Percentiles rank a stretch among this genome's conserved stretches.
Conservation (phyloP, 2,797 vertebrate species). For the Lemur catta region DNA sequence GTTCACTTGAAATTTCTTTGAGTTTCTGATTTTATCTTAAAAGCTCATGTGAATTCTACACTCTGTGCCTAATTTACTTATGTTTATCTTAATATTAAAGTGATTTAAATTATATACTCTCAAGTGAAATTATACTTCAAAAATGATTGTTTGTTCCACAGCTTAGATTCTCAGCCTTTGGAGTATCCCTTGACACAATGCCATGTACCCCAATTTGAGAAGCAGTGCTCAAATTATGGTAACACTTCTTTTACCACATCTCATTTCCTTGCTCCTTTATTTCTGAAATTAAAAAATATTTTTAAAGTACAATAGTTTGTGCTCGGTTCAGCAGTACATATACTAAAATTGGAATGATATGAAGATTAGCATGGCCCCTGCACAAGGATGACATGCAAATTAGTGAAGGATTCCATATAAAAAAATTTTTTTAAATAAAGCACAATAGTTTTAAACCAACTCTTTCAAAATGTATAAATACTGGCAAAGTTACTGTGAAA, state of each 20-base stretch:
- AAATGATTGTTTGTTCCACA: conserved; percentile 1
- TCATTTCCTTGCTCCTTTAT: conserved; percentile 22
- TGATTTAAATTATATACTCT: conserved; percentile 33
- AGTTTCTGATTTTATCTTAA: conserved; percentile 49
- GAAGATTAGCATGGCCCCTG: too few relatives aligned
- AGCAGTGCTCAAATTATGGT: background rate
- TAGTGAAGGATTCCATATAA: background rate
- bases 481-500: conserved; percentile 45
- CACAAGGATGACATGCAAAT: too few relatives aligned
- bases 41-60: conserved; percentile 11
- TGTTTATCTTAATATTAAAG: conserved; percentile 35
- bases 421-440: background rate
- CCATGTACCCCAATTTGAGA: background rate
- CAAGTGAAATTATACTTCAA: conserved; percentile 35
- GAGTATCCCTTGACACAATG: background rate
- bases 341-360: too few relatives aligned
- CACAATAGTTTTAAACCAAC: background rate
- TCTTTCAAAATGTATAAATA: conserved; percentile 40
- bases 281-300: conserved; percentile 34
- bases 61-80: conserved; percentile 21
- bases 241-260: background rate
- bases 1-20: conserved; percentile 39
- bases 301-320: background rate
- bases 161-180: background rate
- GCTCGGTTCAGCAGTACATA: too few relatives aligned